Evolutionary conservation across 2,113 vertebrate species (phyloP), one percentile per base, ranked within the genome.

Genomic region (Manacus vitellinus): DNA sequence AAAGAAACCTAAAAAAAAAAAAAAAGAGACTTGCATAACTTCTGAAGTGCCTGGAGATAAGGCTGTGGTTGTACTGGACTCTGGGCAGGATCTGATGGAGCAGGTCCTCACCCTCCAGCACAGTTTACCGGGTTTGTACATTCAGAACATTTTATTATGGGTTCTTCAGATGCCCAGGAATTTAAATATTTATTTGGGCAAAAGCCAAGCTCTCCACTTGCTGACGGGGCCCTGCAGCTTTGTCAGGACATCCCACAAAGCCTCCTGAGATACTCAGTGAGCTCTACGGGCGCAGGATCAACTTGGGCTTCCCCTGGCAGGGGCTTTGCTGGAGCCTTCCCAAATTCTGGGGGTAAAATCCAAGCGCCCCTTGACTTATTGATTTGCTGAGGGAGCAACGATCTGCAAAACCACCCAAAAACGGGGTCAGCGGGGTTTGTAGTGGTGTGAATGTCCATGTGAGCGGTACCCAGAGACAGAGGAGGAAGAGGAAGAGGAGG

Each of bases 111-210:
- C 17, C 33, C 66, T 73, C 49, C 20, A 10, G 39, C 93, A 73
- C 27, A 41, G 79, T 92, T 93, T 58, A 65, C 77, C 8, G 30
- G 44, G 25, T 68, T 74, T 59, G 62, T 66, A 70, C 93, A 95
- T 91, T 97, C 94, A 89, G 94, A 93, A 97, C 93, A 95, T 94
- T 95, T 96, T 93, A 88, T 96, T 95, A 85, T 39, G 83, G 85
- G 89, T 95, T 95, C 89, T 91, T 94, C 89, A 97, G 72, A 93
- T 95, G 95, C 89, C 80, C 70, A 73, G 78, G 31, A 75, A 88
- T 88, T 96, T 89, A 96, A 95, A 94, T 71, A 94, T 83, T 93
- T 96, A 63, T 63, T 30, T 96, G 93, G 46, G 52, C 33, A 52
- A 78, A 66, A 73, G 88, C 86, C 93, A 97, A 95, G 55, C 8